Evolutionary conservation across 2,113 vertebrate species (phyloP).

Genomic region (Lagenorhynchus albirostris): DNA sequence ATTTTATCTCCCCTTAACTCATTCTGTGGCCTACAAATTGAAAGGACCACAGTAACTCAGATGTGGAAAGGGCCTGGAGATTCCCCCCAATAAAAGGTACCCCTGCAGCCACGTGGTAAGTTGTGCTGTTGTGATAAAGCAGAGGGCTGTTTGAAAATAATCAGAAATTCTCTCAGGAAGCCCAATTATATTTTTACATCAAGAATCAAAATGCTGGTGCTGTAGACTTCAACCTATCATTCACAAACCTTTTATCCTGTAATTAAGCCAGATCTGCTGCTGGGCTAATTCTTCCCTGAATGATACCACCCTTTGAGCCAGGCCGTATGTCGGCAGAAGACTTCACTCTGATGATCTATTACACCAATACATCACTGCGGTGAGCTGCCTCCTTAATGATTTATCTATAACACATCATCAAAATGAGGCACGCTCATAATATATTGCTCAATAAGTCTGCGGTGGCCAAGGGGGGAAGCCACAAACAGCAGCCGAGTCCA

Average conservation of each 20-base stretch:
- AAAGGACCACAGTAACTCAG: neutral
- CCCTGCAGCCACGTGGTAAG: neutral
- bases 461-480: conserved; percentile 15
- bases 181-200: conserved; percentile 76
- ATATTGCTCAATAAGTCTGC: conserved; percentile 28
- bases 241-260: conserved; percentile 78
- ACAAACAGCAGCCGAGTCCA: neutral
- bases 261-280: conserved; percentile 75
- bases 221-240: conserved; percentile 60
- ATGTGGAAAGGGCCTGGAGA: neutral
- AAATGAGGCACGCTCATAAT: conserved; percentile 41
- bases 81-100: neutral
- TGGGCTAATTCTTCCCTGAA: conserved; percentile 52
- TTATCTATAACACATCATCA: conserved; percentile 67
- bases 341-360: neutral
- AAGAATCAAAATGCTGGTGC: conserved; percentile 69
- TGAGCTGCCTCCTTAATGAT: conserved; percentile 60
- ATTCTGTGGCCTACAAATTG: conserved; percentile 4
- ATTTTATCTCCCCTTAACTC: conserved; percentile 21
- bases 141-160: conserved; percentile 71
- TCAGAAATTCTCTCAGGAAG: conserved; percentile 74
- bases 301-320: conserved; percentile 39
- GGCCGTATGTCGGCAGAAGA: neutral
- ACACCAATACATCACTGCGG: conserved; percentile 1
- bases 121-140: conserved; percentile 40